Evolutionary conservation across 1,140 invertebrate genomes (phyloP).

Genomic region (Sitobion miscanthi): DNA sequence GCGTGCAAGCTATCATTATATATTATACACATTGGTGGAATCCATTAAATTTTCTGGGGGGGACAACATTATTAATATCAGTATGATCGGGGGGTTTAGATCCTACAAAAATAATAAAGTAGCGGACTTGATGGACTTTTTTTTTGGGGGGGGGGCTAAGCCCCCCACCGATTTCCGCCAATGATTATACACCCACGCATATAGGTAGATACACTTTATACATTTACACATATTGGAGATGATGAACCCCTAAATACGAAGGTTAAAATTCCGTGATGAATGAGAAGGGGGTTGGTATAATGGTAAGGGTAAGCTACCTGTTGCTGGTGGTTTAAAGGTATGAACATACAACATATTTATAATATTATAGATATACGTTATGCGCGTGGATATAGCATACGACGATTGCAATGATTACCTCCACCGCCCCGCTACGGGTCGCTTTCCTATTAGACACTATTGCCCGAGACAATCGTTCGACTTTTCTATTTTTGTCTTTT

Average conservation of each 20-base stretch:
- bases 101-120: too few relatives aligned
- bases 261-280: background rate
- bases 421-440: background rate
- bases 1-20: background rate
- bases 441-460: conserved; percentile 36
- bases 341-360: too few relatives aligned
- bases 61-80: too few relatives aligned
- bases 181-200: too few relatives aligned
- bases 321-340: background rate
- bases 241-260: background rate
- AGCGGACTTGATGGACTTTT: too few relatives aligned
- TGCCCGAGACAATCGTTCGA: conserved; percentile 51
- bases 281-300: too few relatives aligned
- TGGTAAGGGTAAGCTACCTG: conserved; percentile 1
- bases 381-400: background rate
- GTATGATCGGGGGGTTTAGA: too few relatives aligned
- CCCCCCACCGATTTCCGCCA: too few relatives aligned
- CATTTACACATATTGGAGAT: background rate
- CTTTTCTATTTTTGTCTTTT: conserved; percentile 55
- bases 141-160: too few relatives aligned
- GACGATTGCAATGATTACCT: background rate
- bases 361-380: background rate
- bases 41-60: too few relatives aligned
- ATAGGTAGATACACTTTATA: background rate
- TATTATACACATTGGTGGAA: too few relatives aligned